Base-by-base conservation (phyloP, 2,113 vertebrate species). In the Rhabdornis inornatus region DNA sequence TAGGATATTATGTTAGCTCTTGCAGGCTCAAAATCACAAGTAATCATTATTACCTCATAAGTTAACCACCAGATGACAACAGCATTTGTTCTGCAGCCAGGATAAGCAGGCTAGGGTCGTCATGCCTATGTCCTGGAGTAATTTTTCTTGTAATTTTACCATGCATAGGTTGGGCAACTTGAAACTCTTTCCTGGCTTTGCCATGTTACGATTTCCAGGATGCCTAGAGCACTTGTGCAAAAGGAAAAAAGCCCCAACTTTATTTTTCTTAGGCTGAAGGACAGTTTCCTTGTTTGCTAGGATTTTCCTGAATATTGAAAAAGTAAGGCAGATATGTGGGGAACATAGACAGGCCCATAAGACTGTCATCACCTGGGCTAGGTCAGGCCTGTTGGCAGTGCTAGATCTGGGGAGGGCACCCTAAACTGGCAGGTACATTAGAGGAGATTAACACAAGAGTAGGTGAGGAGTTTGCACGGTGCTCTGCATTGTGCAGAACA, bases 121-220 rank as follows among this genome's bases (percentile, higher is more conserved):
- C 94, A 98, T 78, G 97, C 98, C 96, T 97, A 57, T 81, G 87
- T 81, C 68, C 83, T n/a, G 1, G 61, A 91, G 90, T 94, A 83
- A 95, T 95, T 95, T 92, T 96, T 95, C 92, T 95, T 95, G 87
- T 96, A 79, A 90, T 96, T 97, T 97, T 97, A 95, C 69, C 60
- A 49, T 94, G 92, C 87, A 76, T 45, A 94, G 63, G 65, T 82
- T 96, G 88, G 78, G 91, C 89, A 95, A 88, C 49, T 52, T 84
- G 55, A 93, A 77, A 60, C 39, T 90, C 70, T 95, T 95, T 94
- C 87, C 91, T 92, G 90, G 49, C 92, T 87, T 94, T 88, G 74
- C 78, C 30, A 8, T 59, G 61, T 64, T 92, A 17, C 25, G 14
- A 47, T 87, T 96, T 96, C 72, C 69, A 94, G 60, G 77, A 24